These are phyloP conservation scores for Aculops lycopersici DNA, from an alignment of 1,140 invertebrate species.

Conservation along the genomic window DNA sequence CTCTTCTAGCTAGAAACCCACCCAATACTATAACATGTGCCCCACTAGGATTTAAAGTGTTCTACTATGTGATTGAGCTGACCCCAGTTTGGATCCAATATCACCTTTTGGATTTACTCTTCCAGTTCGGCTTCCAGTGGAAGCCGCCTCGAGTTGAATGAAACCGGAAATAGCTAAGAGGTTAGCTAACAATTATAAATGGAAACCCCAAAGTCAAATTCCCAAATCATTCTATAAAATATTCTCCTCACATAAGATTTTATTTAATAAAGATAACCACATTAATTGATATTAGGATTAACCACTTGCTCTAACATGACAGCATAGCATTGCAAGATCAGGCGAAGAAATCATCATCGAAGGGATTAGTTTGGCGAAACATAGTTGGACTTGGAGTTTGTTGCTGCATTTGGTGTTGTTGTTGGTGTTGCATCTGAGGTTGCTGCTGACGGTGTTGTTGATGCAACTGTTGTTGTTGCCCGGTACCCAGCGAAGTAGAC, in stretches of 20 bases:
- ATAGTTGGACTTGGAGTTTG: background rate
- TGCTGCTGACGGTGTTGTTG: background rate
- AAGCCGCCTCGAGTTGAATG: no score
- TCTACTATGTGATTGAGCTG: background rate
- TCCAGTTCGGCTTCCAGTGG: background rate
- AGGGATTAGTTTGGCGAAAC: background rate
- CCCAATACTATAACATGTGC: background rate
- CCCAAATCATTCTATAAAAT: no score
- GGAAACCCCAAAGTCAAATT: no score
- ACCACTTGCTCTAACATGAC: no score
- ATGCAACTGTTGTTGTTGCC: background rate
- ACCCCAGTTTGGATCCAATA: background rate
- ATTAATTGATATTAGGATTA: no score
- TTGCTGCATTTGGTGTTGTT: background rate
- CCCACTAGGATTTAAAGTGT: background rate
- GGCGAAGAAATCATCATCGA: background rate
- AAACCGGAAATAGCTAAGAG: no score
- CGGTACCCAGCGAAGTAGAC: background rate
- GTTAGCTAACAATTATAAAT: no score
- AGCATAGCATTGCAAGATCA: no score
- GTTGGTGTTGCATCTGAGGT: background rate
- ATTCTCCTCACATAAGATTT: no score
- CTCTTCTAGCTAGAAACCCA: slow-evolving; percentile 3
- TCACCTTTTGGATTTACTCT: background rate
- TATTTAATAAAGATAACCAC: no score